Conservation (phyloP, 2,113 vertebrate species). For the Prionailurus viverrinus region DNA sequence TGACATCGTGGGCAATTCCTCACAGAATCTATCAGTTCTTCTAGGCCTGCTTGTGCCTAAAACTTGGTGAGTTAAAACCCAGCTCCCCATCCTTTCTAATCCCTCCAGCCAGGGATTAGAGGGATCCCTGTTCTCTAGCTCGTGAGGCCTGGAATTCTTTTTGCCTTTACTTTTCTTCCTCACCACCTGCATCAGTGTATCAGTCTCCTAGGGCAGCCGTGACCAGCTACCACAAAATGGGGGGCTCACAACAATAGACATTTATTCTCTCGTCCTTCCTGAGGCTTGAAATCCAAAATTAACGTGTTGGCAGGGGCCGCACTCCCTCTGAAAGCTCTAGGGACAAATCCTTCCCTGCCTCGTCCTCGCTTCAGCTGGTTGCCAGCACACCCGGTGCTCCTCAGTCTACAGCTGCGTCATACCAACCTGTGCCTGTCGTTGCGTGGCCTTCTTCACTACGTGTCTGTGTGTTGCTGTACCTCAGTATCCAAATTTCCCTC, state of each 20-base stretch:
- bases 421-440: not conserved
- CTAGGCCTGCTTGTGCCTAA: not conserved
- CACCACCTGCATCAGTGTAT: not conserved
- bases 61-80: not conserved
- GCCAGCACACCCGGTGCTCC: not conserved
- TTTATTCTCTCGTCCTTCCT: not conserved
- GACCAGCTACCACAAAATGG: not conserved
- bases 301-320: no score
- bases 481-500: not conserved
- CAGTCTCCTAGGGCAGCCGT: not conserved
- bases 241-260: not conserved
- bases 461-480: not conserved
- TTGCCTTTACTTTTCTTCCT: not conserved
- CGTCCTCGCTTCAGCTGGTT: not conserved
- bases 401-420: accelerated
- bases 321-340: not conserved
- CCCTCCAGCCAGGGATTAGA: not conserved
- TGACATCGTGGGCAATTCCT: not conserved
- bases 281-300: not conserved
- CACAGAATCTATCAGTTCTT: not conserved
- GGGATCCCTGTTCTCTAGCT: not conserved
- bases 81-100: not conserved
- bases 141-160: not conserved
- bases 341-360: not conserved
- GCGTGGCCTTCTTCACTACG: not conserved